Evolutionary conservation across 2,888 invertebrate species (phyloP).

Genomic region (Rhagium mordax): DNA sequence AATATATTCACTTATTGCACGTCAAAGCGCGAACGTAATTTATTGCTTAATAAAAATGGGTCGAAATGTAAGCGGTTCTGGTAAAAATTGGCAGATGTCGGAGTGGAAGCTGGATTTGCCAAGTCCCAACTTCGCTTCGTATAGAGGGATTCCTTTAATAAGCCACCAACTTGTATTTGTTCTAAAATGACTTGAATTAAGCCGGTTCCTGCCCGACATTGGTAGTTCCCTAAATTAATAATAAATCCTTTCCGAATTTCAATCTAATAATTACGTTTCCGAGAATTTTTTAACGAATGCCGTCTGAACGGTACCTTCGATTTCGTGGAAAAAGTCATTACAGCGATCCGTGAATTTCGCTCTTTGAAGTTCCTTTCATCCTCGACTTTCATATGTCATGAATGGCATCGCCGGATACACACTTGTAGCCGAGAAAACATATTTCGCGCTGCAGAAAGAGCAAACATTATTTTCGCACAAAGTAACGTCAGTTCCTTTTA

Average conservation of each 20-base stretch:
- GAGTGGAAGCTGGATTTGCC: too few relatives aligned
- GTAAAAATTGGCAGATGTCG: too few relatives aligned
- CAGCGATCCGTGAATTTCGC: constrained; percentile 1
- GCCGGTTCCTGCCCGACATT: too few relatives aligned
- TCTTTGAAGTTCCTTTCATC: not conserved
- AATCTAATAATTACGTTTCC: not conserved
- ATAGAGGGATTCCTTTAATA: too few relatives aligned
- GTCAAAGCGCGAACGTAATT: not conserved
- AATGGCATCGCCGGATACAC: constrained; percentile 6
- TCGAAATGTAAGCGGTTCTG: not conserved
- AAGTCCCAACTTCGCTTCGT: too few relatives aligned
- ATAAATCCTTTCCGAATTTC: too few relatives aligned
- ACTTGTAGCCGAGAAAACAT: constrained; percentile 9
- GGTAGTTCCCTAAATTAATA: too few relatives aligned
- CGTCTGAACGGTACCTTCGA: too few relatives aligned
- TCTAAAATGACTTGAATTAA: too few relatives aligned
- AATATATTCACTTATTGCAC: not conserved
- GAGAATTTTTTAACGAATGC: not conserved
- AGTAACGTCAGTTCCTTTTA: not conserved
- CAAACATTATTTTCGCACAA: constrained; percentile 41
- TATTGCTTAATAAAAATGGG: not conserved
- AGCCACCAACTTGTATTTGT: too few relatives aligned
- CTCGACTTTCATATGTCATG: constrained; percentile 1
- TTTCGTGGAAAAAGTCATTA: constrained; percentile 13
- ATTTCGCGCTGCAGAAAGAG: constrained; percentile 16